Base-by-base conservation (phyloP, 2,797 vertebrate species). In the Gadopsis bispinosus region DNA sequence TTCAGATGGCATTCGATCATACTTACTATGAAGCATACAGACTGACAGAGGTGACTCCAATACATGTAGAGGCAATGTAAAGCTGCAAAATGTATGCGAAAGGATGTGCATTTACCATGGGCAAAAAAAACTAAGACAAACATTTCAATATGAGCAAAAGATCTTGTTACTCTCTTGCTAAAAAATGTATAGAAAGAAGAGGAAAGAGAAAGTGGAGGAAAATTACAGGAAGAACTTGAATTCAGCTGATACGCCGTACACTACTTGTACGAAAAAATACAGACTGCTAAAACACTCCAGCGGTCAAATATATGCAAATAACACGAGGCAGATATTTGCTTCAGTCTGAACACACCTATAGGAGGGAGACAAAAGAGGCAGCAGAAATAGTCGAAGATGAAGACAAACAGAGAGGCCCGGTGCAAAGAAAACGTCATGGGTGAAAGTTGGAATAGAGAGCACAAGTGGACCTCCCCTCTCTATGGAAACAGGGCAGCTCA, bases 401-500 rank as follows among this genome's bases (percentile, higher is more conserved):
- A 75, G 48, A 73, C 69, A 73, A 20, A 77, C 50, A 64, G 51
- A 55, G 20, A 39, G 35, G 31, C 26, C 60, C 43, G 47, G 51
- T 78, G 64, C 39, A 65, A 69, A 84, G 53, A 41, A 83, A 84
- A 83, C 62, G 61, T 70, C 51, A 79, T 19, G 51, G 66, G 67
- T 56, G 51, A 73, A 83, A 75, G 80, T 79, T 78, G 56, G 75
- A 65, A 68, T 72, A 47, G 37, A 73, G 71, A 84, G 75, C 63
- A 77, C 60, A 80, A 81, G 69, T 76, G 76, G 73, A 65, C 71
- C 81, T 80, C 56, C 59, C 73, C 73, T 91, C 79, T 81, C 90
- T 84, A 90, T 91, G 91, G 92, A 83, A 93, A 93, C 89, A 86
- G 77, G 81, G 61, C 73, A 86, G 73, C 69, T 78, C 48, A 20